These are phyloP conservation scores for Liposcelis brunnea DNA, from an alignment of 2,888 invertebrate genomes.

Conservation along the genomic window DNA sequence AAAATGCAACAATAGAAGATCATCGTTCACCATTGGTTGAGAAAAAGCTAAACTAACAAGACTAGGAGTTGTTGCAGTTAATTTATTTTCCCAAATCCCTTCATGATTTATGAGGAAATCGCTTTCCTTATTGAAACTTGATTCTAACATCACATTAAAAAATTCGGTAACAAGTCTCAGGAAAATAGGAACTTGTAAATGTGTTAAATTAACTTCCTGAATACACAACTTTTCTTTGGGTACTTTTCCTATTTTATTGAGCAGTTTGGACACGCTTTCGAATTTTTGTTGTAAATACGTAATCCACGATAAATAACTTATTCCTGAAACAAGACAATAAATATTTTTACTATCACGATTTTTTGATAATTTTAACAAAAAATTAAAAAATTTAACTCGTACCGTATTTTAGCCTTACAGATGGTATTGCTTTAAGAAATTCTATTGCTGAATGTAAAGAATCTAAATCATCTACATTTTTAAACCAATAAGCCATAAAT, in stretches of 20 bases:
- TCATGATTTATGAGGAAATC: constrained; percentile 32
- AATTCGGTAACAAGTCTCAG: constrained; percentile 21
- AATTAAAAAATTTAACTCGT: constrained; percentile 10
- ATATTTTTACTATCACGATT: no score
- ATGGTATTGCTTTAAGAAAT: constrained; percentile 47
- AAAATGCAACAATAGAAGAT: constrained; percentile 60
- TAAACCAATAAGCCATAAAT: constrained; percentile 74
- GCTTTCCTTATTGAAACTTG: not conserved
- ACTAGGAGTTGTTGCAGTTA: constrained; percentile 37
- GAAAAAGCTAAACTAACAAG: constrained; percentile 62
- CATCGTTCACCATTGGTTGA: constrained; percentile 55
- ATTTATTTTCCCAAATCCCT: constrained; percentile 44
- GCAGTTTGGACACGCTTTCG: constrained; percentile 54
- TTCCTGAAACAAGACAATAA: constrained; percentile 31
- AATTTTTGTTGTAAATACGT: constrained; percentile 69
- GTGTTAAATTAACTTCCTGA: constrained; percentile 56
- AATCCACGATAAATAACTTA: constrained; percentile 75
- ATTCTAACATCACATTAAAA: not conserved
- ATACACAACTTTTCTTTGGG: constrained; percentile 70
- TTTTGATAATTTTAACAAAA: no score
- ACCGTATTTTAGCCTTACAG: constrained; percentile 47
- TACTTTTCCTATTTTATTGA: constrained; percentile 64
- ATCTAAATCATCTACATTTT: constrained; percentile 44
- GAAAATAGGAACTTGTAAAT: constrained; percentile 31
- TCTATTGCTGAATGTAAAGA: constrained; percentile 51